Percentiles rank a stretch among this genome's conserved stretches.
phyloP scores from a whole-genome alignment of 2,888 invertebrate species.

The Ctenicera cuprea region DNA sequence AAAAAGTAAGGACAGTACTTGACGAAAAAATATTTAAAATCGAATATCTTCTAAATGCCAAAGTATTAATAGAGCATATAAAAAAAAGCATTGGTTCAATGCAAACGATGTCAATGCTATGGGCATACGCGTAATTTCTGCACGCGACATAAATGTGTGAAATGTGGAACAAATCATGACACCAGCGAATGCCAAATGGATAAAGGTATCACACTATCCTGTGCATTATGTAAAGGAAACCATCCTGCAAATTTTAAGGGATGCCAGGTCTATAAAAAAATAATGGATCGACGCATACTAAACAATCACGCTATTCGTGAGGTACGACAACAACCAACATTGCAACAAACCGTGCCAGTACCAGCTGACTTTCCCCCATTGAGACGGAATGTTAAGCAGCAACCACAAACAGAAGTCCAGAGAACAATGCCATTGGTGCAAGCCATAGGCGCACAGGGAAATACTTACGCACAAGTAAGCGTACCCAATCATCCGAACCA shows the following conservation, averaged over 20 bases:
- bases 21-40: too few species aligned
- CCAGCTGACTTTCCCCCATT: constrained; percentile 21
- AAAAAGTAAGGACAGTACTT: too few species aligned
- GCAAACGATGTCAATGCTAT: constrained; percentile 22
- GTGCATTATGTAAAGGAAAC: constrained; percentile 26
- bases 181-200: neutral
- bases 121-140: constrained; percentile 17
- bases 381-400: neutral
- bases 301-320: neutral
- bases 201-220: constrained; percentile 2
- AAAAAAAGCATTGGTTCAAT: constrained; percentile 14
- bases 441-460: neutral
- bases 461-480: neutral
- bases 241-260: constrained; percentile 12
- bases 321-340: neutral
- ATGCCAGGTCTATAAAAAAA: constrained; percentile 22
- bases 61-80: constrained; percentile 25
- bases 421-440: neutral
- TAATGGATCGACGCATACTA: constrained; percentile 22
- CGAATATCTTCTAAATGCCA: too few species aligned
- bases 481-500: neutral
- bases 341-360: constrained; percentile 14
- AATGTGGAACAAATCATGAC: constrained; percentile 23
- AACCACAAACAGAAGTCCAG: neutral
- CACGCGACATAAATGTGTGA: constrained; percentile 22